Evolutionary conservation across 1,140 invertebrate species (phyloP), one percentile per base, ranked within the genome.

Genomic region (Drosophila miranda): DNA sequence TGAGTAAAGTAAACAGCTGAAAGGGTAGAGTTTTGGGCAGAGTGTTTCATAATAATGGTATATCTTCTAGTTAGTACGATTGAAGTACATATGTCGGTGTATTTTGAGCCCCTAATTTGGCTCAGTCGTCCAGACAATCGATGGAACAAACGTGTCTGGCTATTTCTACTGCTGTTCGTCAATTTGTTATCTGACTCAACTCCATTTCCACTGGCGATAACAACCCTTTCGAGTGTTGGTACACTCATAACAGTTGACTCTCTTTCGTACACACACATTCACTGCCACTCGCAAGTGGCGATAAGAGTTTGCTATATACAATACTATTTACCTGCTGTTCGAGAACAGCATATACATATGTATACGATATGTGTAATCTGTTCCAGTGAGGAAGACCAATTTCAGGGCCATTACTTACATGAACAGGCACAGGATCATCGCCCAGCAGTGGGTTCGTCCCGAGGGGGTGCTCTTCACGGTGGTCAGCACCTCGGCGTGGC

Each of bases 391-490:
- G 6, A 4, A 13, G 9, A 30, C 34, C 11, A 1, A 5, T 38
- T 38, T 38, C 16, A 63, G 38, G 52, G 21, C 26, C 48, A 21
- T 1, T n/a, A 83, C 90, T 91, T 88, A 94, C 94, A 91, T 91
- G 28, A 94, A 76, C 6, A 93, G 19, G 62, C 93, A 95, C 1
- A 94, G 75, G 2, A 94, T 42, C 14, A 94, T 68, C 1, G 94
- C 94, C 70, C 94, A 92, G 2, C 94, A 67, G 73, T 95, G 94
- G 0, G 94, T 95, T 73, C 93, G 93, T 1, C 91, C 91, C 2
- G 91, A 93, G 2, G 93, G 69, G 73, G 93, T 91, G 14, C 91
- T 91, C 60, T 93, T 91, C 2, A 94, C 89, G 16, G 84, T 81
- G 0, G 94, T 94, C 3, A 89, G 68, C 41, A 94, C 92, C 9